Base-by-base conservation (phyloP, 64 coral and sea anemone species). In the Hydrozoanthus tunicans region DNA sequence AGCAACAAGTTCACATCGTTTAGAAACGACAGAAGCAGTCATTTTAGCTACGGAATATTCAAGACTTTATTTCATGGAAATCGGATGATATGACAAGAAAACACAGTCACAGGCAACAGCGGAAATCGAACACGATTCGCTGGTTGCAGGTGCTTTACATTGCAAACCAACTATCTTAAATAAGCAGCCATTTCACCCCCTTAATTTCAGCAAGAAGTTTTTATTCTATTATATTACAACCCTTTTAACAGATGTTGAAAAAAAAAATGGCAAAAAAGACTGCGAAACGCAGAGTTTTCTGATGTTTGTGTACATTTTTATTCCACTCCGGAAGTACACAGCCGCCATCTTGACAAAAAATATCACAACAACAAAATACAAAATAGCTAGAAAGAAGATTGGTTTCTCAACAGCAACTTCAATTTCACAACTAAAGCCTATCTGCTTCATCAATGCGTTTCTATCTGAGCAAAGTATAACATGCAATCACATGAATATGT, bases 271-370 rank as follows among this genome's bases (percentile, higher is more conserved):
- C 15, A 32, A 70, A 55, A 69, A 65, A 6, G 53, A 79, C 63
- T 70, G 61, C 54, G 15, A 24, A 56, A 51, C 52, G 43, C 65
- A 65, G 60, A 66, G 51, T 51, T 66, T 13, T 74, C 23, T 5
- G 9, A 25, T 6, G 60, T 90, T 90, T 79, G 74, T 78, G 60
- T 79, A 78, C 78, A 79, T 90, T 81, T 54, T 25, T 26, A 59
- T 72, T 70, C n/a, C 26, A 83, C 73, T 93, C 92, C 92, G 92
- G 92, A 93, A 93, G 92, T 93, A 25, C 56, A 63, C 17, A 65
- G 86, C 77, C 85, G 92, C 92, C 92, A 93, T 93, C 54, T 93
- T 93, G 92, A 20, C 56, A 43, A 20, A 64, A 64, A 56, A 7
- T 57, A 27, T 66, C 61, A 57, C 69, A 82, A 82, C 52, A 84